Conservation (phyloP, 2,888 invertebrate genomes). For the Troilus luridus region DNA sequence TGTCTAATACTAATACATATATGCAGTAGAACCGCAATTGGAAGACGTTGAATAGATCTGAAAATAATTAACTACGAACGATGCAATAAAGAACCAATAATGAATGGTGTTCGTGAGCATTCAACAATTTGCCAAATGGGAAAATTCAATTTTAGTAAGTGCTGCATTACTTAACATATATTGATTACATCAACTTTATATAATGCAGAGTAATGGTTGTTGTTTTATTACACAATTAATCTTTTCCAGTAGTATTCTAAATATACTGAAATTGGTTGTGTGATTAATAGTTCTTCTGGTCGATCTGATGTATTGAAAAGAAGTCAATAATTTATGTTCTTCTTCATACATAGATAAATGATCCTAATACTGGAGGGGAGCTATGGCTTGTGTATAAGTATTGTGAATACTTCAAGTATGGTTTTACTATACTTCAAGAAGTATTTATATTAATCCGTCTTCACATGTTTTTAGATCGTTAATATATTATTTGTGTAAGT, state of each 20-base stretch:
- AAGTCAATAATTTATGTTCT: too few relatives aligned
- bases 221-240: background rate
- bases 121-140: slow-evolving; percentile 8
- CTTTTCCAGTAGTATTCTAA: background rate
- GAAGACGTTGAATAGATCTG: background rate
- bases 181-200: slow-evolving; percentile 10
- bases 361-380: too few relatives aligned
- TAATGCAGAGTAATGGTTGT: background rate
- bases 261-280: background rate
- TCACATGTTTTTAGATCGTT: too few relatives aligned
- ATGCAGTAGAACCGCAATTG: background rate
- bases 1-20: background rate
- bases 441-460: too few relatives aligned
- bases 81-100: background rate
- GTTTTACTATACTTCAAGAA: too few relatives aligned
- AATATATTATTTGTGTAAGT: too few relatives aligned
- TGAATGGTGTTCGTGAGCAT: background rate
- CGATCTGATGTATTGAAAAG: background rate
- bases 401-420: too few relatives aligned
- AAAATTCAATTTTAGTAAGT: slow-evolving; percentile 13
- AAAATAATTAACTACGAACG: background rate
- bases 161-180: slow-evolving; percentile 5
- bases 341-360: too few relatives aligned
- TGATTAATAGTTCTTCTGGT: background rate
- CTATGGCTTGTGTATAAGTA: too few relatives aligned